Percentiles rank a stretch among this genome's conserved stretches.
These are phyloP conservation scores for Alitta virens DNA, from an alignment of 2,888 invertebrate species.

Conservation along the genomic window DNA sequence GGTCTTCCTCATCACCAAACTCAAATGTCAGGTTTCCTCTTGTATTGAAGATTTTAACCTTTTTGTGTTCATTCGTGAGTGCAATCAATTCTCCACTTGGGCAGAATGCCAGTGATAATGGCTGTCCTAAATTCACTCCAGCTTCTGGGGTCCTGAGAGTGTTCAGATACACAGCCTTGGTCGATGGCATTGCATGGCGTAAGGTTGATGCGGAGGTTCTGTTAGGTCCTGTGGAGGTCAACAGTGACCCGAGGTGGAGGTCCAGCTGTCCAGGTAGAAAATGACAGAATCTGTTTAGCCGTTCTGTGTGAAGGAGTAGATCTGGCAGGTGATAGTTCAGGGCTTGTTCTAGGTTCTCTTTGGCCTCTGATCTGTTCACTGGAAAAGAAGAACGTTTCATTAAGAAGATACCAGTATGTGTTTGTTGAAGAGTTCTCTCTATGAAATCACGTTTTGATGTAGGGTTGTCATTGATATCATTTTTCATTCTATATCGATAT, in stretches of 20 bases:
- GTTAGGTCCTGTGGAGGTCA: slow-evolving; percentile 15
- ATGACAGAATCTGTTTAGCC: slow-evolving; percentile 21
- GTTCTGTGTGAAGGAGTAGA: slow-evolving; percentile 20
- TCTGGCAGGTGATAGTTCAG: slow-evolving; percentile 26
- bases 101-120: slow-evolving; percentile 19
- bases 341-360: slow-evolving; percentile 23
- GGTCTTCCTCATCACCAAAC: slow-evolving; percentile 25
- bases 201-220: slow-evolving; percentile 6
- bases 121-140: slow-evolving; percentile 13
- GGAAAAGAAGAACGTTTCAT: too few relatives aligned
- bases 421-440: too few relatives aligned
- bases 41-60: slow-evolving; percentile 21
- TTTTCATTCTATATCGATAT: too few relatives aligned
- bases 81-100: slow-evolving; percentile 21
- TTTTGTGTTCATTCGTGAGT: slow-evolving; percentile 17
- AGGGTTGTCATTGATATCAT: too few relatives aligned
- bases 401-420: too few relatives aligned
- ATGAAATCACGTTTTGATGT: too few relatives aligned
- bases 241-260: slow-evolving; percentile 19
- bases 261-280: slow-evolving; percentile 21
- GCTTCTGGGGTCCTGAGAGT: slow-evolving; percentile 10
- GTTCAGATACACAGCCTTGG: slow-evolving; percentile 23
- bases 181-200: slow-evolving; percentile 15
- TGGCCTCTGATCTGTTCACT: slow-evolving; percentile 25
- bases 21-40: slow-evolving; percentile 20